phyloP scores from a whole-genome alignment of 2,888 invertebrate species.

The Apodemia mormo region DNA sequence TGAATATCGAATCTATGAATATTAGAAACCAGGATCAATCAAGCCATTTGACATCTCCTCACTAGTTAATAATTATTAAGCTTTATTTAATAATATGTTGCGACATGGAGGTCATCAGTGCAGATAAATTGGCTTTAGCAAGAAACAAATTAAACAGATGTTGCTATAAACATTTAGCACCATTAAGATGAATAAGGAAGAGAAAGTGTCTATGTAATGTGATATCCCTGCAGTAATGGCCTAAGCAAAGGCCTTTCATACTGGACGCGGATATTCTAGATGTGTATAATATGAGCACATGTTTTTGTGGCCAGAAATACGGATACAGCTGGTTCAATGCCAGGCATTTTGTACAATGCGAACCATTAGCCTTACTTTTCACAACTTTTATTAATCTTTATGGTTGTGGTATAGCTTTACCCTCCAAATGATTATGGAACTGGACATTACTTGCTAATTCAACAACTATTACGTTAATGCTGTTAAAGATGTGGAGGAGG shows the following conservation, averaged over 20 bases:
- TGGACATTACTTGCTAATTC: too few relatives aligned
- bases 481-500: too few relatives aligned
- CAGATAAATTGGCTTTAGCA: slow-evolving; percentile 10
- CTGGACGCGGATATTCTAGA: neutral
- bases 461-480: too few relatives aligned
- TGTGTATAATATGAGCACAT: too few relatives aligned
- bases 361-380: too few relatives aligned
- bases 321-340: too few relatives aligned
- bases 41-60: neutral
- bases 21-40: neutral
- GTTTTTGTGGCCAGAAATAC: too few relatives aligned
- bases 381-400: too few relatives aligned
- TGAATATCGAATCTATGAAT: too few relatives aligned
- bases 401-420: too few relatives aligned
- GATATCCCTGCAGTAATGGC: slow-evolving; percentile 14
- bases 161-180: slow-evolving; percentile 17
- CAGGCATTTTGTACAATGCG: too few relatives aligned
- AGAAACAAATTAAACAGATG: slow-evolving; percentile 19
- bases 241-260: neutral
- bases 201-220: slow-evolving; percentile 20
- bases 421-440: too few relatives aligned
- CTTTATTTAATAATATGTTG: neutral
- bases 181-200: slow-evolving; percentile 22
- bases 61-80: neutral
- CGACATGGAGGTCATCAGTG: slow-evolving; percentile 6